Conservation (phyloP, 2,113 vertebrate genomes). For the Chaetodon trifascialis region DNA sequence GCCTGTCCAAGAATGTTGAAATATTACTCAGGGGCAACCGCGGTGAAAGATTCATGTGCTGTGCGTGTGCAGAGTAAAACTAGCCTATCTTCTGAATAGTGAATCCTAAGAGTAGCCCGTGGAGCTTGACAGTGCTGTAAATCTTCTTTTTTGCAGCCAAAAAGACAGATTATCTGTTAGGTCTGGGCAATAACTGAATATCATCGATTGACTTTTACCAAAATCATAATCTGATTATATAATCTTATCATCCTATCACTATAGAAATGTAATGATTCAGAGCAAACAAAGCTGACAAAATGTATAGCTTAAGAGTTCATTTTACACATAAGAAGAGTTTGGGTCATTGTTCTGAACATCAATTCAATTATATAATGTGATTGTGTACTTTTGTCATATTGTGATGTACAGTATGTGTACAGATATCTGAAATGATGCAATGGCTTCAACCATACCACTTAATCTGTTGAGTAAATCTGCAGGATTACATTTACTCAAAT, state of each 20-base stretch:
- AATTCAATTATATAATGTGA: background rate
- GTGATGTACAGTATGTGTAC: background rate
- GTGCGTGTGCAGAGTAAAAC: background rate
- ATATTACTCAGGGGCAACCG: conserved; percentile 17
- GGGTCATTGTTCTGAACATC: background rate
- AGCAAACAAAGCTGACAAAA: background rate
- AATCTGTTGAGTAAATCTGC: conserved; percentile 14
- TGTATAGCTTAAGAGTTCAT: background rate
- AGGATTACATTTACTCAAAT: conserved; percentile 9
- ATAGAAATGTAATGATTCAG: background rate
- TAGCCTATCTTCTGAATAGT: background rate
- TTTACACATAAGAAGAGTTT: background rate
- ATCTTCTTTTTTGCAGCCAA: background rate
- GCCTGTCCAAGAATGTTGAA: conserved; percentile 33
- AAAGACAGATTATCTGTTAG: background rate
- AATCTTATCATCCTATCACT: background rate
- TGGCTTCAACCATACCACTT: background rate
- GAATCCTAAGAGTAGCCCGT: background rate
- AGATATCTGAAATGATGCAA: background rate
- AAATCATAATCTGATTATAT: background rate
- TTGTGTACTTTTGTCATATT: background rate
- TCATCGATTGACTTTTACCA: background rate
- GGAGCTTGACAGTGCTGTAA: background rate
- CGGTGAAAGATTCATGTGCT: conserved; percentile 29
- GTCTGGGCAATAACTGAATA: background rate